Base-by-base conservation (phyloP, 2,888 invertebrate species). In the Bunonema sp. region DNA sequence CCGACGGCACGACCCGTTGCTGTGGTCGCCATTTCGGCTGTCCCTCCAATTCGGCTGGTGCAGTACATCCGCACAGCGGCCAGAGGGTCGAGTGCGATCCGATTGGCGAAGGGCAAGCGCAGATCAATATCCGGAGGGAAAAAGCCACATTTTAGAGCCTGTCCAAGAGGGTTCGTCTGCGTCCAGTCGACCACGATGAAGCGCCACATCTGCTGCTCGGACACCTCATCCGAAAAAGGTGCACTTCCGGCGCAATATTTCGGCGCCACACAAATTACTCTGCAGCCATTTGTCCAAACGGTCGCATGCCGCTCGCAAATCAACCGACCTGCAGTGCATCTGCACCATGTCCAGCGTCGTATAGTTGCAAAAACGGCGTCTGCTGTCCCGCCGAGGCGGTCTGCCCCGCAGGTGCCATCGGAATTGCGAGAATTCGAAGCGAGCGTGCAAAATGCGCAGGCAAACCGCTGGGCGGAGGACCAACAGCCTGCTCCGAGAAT, bases 11-110 rank as follows among this genome's bases (percentile, higher is more conserved):
- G 15, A 64, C 65, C 2, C 45, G 60, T 21, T 65, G 65, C 40
- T 65, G 65, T 42, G 65, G 65, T 30, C 52, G 54, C 34, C 58
- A 61, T 45, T 52, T 59, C 41, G 65, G 65, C 15, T 65, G 65
- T 39, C 62, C 61, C 1, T 52, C 52, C 44, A 65, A 65, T 42
- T 57, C 62, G 7, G 65, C 65, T 15, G 63, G 63, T 18, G 60
- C 53, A 36, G 45, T 65, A 12, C 47, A 57, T 30, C 55, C 61
- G 12, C 45, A 42, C 26, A 59, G 55, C 18, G 62, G 51, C 19
- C 36, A 47, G 3, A 50, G 53, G 16, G 54, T 61, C 2, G 60
- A 59, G 42, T 65, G 65, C 44, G 52, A 53, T 16, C 49, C 57
- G 29, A 49, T 46, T 15, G 53, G 47, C 32, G 37, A 43, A 19